Evolutionary conservation across 2,888 invertebrate genomes (phyloP).

Genomic region (Zhuqinia jingwanae): DNA sequence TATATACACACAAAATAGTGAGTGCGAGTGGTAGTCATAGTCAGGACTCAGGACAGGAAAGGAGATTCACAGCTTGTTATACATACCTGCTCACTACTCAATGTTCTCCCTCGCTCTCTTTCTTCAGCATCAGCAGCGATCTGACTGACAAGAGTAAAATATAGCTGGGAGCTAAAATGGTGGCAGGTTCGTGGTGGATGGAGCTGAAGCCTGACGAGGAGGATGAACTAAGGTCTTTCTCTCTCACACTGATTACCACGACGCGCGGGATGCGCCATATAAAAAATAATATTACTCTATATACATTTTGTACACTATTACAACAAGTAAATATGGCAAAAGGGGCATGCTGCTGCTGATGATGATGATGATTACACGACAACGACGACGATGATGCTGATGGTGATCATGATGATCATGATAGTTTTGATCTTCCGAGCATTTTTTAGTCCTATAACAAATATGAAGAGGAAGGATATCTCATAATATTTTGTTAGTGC

Average conservation of each 20-base stretch:
- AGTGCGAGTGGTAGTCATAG: conserved; percentile 22
- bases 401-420: too few relatives aligned
- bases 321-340: conserved; percentile 51
- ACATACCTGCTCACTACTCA: conserved; percentile 56
- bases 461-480: conserved; percentile 41
- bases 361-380: background rate
- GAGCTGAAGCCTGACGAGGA: conserved; percentile 46
- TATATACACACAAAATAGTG: background rate
- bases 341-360: background rate
- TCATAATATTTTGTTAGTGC: conserved; percentile 6
- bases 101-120: conserved; percentile 34
- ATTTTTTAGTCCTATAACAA: conserved; percentile 29
- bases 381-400: background rate
- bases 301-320: background rate
- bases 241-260: conserved; percentile 23
- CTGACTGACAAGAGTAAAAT: conserved; percentile 40
- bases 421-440: conserved; percentile 34
- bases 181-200: conserved; percentile 31
- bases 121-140: background rate
- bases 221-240: conserved; percentile 11
- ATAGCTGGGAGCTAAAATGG: conserved; percentile 59
- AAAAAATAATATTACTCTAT: background rate
- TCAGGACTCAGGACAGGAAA: conserved; percentile 34
- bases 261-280: background rate
- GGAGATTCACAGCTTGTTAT: conserved; percentile 54